Evolutionary conservation across 2,888 invertebrate species (phyloP), one percentile per base, ranked within the genome.

Genomic region (Pristionchus entomophagus): DNA sequence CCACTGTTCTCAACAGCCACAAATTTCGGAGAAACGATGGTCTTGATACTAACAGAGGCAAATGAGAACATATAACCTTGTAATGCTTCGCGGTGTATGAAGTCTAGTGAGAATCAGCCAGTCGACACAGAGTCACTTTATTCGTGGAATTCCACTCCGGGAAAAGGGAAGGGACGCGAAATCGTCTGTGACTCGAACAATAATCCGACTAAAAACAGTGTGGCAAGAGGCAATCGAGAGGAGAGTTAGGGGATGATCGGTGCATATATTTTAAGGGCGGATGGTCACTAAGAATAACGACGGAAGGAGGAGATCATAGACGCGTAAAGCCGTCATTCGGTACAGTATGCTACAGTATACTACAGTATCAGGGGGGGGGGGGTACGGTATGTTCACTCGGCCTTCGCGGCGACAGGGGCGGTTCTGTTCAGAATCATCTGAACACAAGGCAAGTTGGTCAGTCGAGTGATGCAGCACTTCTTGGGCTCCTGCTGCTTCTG

Each of bases 361-460:
- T 59, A 59, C 8, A n/a, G n/a, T n/a, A n/a, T n/a, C n/a, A n/a
- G n/a, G n/a, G n/a, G n/a, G n/a, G n/a, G n/a, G n/a, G n/a, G 59
- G 22, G 12, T 59, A 59, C 59, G 59, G 59, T 59, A 41, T 14
- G 22, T 6, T 62, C 17, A 62, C 62, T 62, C 62, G 62, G 62
- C 62, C 62, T 62, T 62, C 29, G 26, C 73, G 32, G 29, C 35
- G 6, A 19, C 69, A 26, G 73, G 41, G 80, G 80, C 26, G 32
- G 19, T 80, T 32, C 49, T 35, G 51, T 49, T 80, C 29, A 80
- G 80, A 32, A 51, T 29, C 80, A 51, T 80, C 51, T 49, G 29
- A 51, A 80, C 51, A 51, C 80, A 80, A 32, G 80, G 80, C n/a
- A n/a, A n/a, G n/a, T n/a, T n/a, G n/a, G n/a, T n/a, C 26, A 80